Evolutionary conservation across 2,113 vertebrate species (phyloP).

Genomic region (Nestor notabilis): DNA sequence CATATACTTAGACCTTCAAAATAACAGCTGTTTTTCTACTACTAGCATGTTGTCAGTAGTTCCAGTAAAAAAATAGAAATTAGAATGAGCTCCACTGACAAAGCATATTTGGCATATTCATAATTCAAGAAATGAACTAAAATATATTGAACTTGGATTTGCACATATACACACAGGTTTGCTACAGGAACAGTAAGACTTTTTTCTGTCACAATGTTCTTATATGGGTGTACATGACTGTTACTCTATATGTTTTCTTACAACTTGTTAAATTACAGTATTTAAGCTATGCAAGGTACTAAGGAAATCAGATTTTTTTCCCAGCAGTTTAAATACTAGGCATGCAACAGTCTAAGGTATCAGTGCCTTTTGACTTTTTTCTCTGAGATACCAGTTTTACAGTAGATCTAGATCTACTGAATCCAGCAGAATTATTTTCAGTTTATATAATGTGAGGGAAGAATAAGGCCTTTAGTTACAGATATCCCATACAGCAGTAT

Average conservation of each 20-base stretch:
- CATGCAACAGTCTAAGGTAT: not conserved
- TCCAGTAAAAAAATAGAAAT: not conserved
- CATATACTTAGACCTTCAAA: not conserved
- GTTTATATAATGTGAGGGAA: not conserved
- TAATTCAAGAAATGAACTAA: not conserved
- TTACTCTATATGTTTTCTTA: not conserved
- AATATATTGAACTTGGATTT: not conserved
- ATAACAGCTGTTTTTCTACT: not conserved
- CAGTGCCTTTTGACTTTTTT: not conserved
- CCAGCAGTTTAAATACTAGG: not conserved
- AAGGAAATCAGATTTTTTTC: not conserved
- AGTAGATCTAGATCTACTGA: not conserved
- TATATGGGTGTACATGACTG: fast-evolving
- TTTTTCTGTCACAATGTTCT: not conserved
- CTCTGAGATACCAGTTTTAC: not conserved
- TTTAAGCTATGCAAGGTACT: not conserved
- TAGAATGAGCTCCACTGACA: not conserved
- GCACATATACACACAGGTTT: not conserved
- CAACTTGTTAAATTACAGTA: not conserved
- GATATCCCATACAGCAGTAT: not conserved
- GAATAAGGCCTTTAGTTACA: not conserved
- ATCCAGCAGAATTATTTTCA: not conserved
- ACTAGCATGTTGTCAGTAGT: not conserved
- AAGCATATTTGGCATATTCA: not conserved
- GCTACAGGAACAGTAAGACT: not conserved